A percentile compares a stretch with the other conserved stretches of the same genome.
These are phyloP conservation scores for Peromyscus melanophrys DNA, from an alignment of 2,797 vertebrate genomes.

Conservation along the genomic window DNA sequence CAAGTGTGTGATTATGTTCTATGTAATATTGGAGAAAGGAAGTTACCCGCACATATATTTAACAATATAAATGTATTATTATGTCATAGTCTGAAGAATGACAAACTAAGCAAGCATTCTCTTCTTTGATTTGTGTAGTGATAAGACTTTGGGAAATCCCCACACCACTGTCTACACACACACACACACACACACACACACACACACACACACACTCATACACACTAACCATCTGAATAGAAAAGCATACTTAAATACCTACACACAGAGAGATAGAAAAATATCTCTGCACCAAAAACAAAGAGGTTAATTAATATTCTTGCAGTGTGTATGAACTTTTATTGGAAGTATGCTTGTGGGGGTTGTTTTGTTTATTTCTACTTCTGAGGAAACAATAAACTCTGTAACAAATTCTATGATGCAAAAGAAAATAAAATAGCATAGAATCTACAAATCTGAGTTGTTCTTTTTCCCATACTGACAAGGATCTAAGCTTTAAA, in stretches of 20 bases:
- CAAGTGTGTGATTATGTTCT: not conserved
- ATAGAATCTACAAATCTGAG: not conserved
- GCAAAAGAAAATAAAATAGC: not conserved
- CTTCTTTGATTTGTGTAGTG: not conserved
- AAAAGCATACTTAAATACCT: not conserved
- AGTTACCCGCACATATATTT: not conserved
- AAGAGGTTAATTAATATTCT: not conserved
- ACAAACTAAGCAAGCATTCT: not conserved
- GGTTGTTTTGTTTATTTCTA: not conserved
- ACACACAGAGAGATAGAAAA: not conserved
- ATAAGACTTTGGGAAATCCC: not conserved
- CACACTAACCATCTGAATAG: not conserved
- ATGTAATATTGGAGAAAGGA: not conserved
- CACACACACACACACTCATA: no score
- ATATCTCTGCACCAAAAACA: not conserved
- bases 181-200: no score
- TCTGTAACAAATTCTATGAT: constrained; percentile 19
- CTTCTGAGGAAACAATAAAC: not conserved
- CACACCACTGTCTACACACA: not conserved
- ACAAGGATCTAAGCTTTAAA: constrained; percentile 5
- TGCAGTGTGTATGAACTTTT: not conserved
- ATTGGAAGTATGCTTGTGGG: not conserved
- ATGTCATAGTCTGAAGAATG: not conserved
- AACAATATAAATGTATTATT: not conserved
- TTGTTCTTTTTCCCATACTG: not conserved